phyloP scores from a whole-genome alignment of 2,113 vertebrate genomes.

The Caranx melampygus region DNA sequence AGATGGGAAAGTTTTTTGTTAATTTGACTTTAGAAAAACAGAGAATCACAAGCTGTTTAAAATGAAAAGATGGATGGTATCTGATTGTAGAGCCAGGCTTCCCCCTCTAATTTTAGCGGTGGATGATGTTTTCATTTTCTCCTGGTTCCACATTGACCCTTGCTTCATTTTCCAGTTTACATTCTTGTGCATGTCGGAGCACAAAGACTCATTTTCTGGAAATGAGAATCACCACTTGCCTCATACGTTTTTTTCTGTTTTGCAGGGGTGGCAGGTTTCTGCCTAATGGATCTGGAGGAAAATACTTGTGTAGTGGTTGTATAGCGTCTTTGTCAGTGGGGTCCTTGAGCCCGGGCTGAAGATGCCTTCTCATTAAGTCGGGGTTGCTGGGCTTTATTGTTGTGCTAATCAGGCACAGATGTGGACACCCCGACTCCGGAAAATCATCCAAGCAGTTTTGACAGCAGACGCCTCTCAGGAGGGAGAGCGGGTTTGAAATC shows the following conservation, averaged over 20 bases:
- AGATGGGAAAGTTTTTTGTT: constrained; percentile 73
- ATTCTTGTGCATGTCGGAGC: constrained; percentile 20
- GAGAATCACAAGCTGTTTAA: constrained; percentile 44
- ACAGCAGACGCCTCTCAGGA: constrained; percentile 77
- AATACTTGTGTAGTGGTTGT: constrained; percentile 68
- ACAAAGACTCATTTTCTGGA: constrained; percentile 23
- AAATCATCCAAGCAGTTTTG: constrained; percentile 78
- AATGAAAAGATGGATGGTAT: constrained; percentile 37
- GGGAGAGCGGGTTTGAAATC: constrained; percentile 51
- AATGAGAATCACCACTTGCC: constrained; percentile 13
- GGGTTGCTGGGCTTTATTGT: constrained; percentile 78
- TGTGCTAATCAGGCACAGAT: constrained; percentile 86
- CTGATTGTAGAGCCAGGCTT: constrained; percentile 26
- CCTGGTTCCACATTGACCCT: constrained; percentile 30
- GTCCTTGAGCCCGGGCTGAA: constrained; percentile 66
- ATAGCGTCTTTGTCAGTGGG: constrained; percentile 67
- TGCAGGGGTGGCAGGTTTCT: constrained; percentile 22
- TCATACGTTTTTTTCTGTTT: constrained; percentile 32
- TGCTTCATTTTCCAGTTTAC: constrained; percentile 60
- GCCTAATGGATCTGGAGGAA: constrained; percentile 58
- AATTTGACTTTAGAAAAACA: constrained; percentile 60
- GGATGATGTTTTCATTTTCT: constrained; percentile 50
- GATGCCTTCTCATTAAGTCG: constrained; percentile 81
- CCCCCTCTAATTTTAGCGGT: constrained; percentile 56
- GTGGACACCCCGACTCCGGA: constrained; percentile 82